Evolutionary conservation across 1,140 invertebrate species (phyloP).

Genomic region (Pachypsylla venusta): DNA sequence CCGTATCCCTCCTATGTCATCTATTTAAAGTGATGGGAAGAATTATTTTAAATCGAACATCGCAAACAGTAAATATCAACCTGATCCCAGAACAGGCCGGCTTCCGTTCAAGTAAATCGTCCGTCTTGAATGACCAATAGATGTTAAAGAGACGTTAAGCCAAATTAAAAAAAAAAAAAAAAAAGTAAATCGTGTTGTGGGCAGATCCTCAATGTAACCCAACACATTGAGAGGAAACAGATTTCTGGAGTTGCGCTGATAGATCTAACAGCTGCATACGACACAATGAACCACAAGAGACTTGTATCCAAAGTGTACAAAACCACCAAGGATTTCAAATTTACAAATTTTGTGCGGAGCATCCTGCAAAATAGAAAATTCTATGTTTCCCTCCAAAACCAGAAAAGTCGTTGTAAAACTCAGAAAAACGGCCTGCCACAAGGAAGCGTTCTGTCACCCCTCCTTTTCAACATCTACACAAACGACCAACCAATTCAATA

Average conservation of each 20-base stretch:
- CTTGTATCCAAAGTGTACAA: constrained; percentile 15
- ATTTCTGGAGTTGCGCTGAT: too few species aligned
- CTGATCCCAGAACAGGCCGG: too few species aligned
- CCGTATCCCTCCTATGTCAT: constrained; percentile 18
- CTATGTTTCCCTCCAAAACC: constrained; percentile 9
- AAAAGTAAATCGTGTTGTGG: too few species aligned
- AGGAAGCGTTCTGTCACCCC: constrained; percentile 21
- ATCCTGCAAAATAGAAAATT: constrained; percentile 11
- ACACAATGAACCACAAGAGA: too few species aligned
- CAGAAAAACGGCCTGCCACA: constrained; percentile 16
- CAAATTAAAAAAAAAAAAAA: too few species aligned
- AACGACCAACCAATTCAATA: constrained; percentile 5
- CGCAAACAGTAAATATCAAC: too few species aligned
- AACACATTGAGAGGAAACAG: too few species aligned
- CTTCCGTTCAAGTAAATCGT: too few species aligned
- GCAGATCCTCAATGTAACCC: too few species aligned
- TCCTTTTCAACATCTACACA: constrained; percentile 20
- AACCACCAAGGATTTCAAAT: constrained; percentile 5
- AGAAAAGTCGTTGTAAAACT: constrained; percentile 15
- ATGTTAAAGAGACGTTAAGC: too few species aligned
- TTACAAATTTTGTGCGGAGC: constrained; percentile 8
- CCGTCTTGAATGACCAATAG: too few species aligned
- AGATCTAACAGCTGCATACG: too few species aligned
- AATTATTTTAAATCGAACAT: constrained; percentile 17
- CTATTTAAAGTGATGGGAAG: constrained; percentile 19